Evolutionary conservation across 2,888 invertebrate species (phyloP), one percentile per base, ranked within the genome.

Genomic region (Ichneumon xanthorius): DNA sequence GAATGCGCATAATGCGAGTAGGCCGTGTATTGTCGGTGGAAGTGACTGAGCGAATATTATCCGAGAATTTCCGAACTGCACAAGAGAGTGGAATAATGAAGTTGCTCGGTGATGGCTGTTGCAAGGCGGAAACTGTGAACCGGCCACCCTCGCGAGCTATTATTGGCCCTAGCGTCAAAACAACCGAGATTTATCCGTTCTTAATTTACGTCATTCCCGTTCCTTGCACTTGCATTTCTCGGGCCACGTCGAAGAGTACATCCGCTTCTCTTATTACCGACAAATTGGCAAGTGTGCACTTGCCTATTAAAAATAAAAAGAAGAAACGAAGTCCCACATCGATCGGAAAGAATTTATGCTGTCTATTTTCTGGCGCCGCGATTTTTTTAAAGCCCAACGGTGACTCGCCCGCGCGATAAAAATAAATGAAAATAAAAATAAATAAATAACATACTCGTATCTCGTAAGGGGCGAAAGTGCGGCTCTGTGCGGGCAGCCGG

Each of bases 391-490:
- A 48, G 4, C 4, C 55, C 22, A 26, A 26, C 11, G 22, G 55
- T 26, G 11, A 7, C 19, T 22, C 4, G 22, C 3, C 11, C 2
- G 11, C 55, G 11, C 33, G 63, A 63, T 6, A 16, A 37, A 63
- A 48, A 63, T 16, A 37, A 33, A 33, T n/a, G 11, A 2, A 33
- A 30, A 63, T 6, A 16, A 37, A 63, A 48, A 37, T 16, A 63
- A 33, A 33, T n/a, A 33, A 63, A 63, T 19, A 63, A 63, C 33
- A 33, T 16, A 63, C n/a, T 26, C 63, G 26, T 16, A 86, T 80
- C 84, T 84, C 68, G 87, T 82, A 75, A 77, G 86, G 85, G 84
- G 87, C 80, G 87, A 87, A 87, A 88, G 73, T 73, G 87, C 83
- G 79, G 77, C 71, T 75, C 70, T 5, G n/a, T 61, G 30, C 1